Evolutionary conservation across 2,888 invertebrate genomes (phyloP), one percentile per base, ranked within the genome.

Genomic region (Eupithecia insigniata): DNA sequence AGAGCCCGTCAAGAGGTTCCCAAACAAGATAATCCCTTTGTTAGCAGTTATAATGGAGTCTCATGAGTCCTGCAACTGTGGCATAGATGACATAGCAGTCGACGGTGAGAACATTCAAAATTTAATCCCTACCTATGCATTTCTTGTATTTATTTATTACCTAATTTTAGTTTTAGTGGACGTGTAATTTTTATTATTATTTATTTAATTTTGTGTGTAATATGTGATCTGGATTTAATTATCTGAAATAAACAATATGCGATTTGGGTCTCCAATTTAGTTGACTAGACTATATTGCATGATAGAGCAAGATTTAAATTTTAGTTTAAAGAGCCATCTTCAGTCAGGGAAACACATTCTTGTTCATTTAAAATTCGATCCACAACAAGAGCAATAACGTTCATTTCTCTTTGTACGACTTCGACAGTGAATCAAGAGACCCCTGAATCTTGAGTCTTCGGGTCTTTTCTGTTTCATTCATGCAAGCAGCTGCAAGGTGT

Each of bases 21-120:
- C 91, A 92, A 93, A 93, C 92, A 92, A 91, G 92, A 93, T 92
- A 92, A 92, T 92, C 91, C 91, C 90, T 89, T 92, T 92, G 92
- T 92, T 91, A 89, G 89, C 85, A 84, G 88, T 88, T 89, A 91
- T 92, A 91, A 92, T 90, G 89, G 90, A 86, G 85, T 89, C 90
- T 90, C 87, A 83, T 74, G 88, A 85, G 89, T 89, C 86, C 58
- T 67, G 64, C 30, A 66, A 32, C 58, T 67, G 67, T n/a, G 62
- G 12, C 46, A 70, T 46, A 60, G 70, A 69, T 46, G 36, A 34
- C n/a, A 12, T 64, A 64, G n/a, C n/a, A 64, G 34, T 64, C 39
- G 30, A 30, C 28, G 30, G 5, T 55, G 0, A 22, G 55, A 55
- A 55, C 5, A 18, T 60, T 60, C 28, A 60, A 18, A 22, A 30